Evolutionary conservation across 2,888 invertebrate genomes (phyloP), one percentile per base, ranked within the genome.

Genomic region (Quadriops clusia): DNA sequence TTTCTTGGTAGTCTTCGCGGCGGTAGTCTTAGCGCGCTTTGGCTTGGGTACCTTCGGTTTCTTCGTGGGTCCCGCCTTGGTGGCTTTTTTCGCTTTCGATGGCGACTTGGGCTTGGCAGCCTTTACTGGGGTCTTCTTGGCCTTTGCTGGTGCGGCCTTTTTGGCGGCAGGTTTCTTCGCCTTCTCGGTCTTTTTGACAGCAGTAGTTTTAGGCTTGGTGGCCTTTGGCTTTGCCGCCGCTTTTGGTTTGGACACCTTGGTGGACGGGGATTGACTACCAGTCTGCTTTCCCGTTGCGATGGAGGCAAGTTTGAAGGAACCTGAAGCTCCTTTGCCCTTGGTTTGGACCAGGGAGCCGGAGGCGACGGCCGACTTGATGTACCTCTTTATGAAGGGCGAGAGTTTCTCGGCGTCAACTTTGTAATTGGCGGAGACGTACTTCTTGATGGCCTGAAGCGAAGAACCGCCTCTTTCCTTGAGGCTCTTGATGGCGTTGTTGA

Each of bases 381-480:
- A 72, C 36, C 68, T 70, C 39, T 66, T 70, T 43, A 77, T 74
- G 54, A 66, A 72, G 2, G 65, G 64, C 2, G 68, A 62, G 24
- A 68, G 48, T 44, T 71, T 74, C 34, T 69, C 68, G 1, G 64
- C 61, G 46, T 74, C 74, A 4, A 72, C 60, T 35, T 68, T 68
- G 63, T 74, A 73, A 33, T 65, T 68, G 13, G 64, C 58, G 6
- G 64, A 55, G 27, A 78, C 66, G 51, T 70, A 76, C 47, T 77
- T 77, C 50, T 74, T 76, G 50, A 77, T 74, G 2, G 70, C 70
- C 48, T 45, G 62, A 37, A 50, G 46, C 1, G 70, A 70, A 1
- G 68, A 74, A 15, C 77, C 77, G 30, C 65, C 65, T 15, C 69
- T 64, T 44, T 71, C 69, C 44, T 68, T 67, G 27, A 72, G 48